Base-by-base conservation (phyloP, 2,797 vertebrate species). In the Pogonophryne albipinna region DNA sequence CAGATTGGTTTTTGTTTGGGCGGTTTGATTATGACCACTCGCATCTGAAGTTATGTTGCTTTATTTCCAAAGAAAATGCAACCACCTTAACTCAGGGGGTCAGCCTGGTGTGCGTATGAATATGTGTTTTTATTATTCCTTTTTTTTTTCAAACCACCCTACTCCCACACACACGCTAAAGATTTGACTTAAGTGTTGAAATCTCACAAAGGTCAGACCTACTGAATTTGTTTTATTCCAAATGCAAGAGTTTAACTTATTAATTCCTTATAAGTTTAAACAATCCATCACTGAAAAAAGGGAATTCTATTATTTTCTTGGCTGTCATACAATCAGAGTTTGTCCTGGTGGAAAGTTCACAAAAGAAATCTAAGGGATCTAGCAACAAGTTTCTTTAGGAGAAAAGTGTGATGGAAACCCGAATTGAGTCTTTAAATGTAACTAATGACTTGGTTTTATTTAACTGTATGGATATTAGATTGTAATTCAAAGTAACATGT, bases 151-250 rank as follows among this genome's bases (percentile, higher is more conserved):
- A 9, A 27, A 66, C 79, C 63, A 45, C 52, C 61, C 50, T 46
- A 67, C 92, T 74, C 90, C 89, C 89, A 92, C 93, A 52, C 87
- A 85, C 51, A 76, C 44, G 69, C 76, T 34, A 38, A 62, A 73
- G 57, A 75, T 63, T 53, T 57, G 12, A 71, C 62, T 78, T 56
- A 41, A 71, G 78, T 45, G 73, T 23, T 72, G 74, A 78, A 74
- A 59, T 2, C 52, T 49, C 45, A 19, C 0, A 31, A 6, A 90
- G 90, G 85, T 91, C 86, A 65, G 47, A 87, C 46, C 79, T 64
- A 9, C 70, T 67, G 66, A 59, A 66, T 74, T 69, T 68, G 14
- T 87, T 84, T 60, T 60, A 69, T 74, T 81, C 73, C 59, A 52
- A 38, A 57, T 0, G 70, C 63, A 61, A 76, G 57, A 80, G 65